Conservation (phyloP, 2,113 vertebrate genomes). For the Mellivora capensis region DNA sequence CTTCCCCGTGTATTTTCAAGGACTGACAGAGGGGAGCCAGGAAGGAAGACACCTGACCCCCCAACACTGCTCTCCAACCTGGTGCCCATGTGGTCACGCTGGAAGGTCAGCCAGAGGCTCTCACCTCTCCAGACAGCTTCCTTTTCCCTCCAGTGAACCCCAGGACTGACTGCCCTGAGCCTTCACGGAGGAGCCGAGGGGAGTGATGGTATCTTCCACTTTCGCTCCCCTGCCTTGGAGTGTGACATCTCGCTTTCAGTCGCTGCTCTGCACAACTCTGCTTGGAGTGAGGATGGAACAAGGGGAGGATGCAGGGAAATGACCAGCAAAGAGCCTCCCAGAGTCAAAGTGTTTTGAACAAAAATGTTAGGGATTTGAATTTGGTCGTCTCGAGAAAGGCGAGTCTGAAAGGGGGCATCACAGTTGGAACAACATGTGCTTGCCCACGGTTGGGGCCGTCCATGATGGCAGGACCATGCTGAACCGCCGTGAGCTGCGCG, state of each 20-base stretch:
- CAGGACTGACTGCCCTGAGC: background rate
- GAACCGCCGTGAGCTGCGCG: accelerated
- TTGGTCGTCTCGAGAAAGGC: background rate
- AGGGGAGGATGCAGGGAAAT: background rate
- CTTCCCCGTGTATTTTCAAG: background rate
- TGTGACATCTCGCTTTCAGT: background rate
- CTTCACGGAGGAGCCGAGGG: background rate
- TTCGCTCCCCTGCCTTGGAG: background rate
- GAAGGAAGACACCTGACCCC: background rate
- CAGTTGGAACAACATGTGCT: background rate
- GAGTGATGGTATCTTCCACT: background rate
- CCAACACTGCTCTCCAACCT: background rate
- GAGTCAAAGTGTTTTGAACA: background rate
- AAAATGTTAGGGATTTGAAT: background rate
- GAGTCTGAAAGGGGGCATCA: background rate
- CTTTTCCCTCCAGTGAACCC: background rate
- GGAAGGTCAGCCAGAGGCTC: accelerated
- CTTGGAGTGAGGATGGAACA: background rate
- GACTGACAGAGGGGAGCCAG: background rate
- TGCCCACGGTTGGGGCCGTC: background rate
- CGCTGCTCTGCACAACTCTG: background rate
- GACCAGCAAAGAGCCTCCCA: background rate
- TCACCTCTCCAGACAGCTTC: no score
- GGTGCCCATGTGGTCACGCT: accelerated
- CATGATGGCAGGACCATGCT: accelerated